Percentiles rank a stretch among this genome's conserved stretches.
These are phyloP conservation scores for Dufourea novaeangliae DNA, from an alignment of 1,140 invertebrate species.

Conservation along the genomic window DNA sequence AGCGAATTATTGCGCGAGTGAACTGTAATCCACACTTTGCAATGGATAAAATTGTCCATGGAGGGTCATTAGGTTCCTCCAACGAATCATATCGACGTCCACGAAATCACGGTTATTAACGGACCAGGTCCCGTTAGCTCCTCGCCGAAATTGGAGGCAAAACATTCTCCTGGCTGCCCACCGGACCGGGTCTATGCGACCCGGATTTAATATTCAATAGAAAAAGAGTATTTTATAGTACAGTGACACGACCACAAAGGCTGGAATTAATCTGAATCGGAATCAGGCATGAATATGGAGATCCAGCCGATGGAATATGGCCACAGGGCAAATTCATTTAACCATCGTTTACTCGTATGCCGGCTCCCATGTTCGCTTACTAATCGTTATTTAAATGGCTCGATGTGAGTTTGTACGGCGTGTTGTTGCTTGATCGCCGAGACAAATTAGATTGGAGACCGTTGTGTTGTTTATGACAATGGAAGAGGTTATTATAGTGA, in stretches of 20 bases:
- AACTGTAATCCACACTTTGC: background rate
- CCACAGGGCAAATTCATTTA: background rate
- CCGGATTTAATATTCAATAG: background rate
- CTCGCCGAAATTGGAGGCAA: background rate
- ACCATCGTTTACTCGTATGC: background rate
- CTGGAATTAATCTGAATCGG: slow-evolving; percentile 2
- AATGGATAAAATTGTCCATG: background rate
- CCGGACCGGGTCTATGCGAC: background rate
- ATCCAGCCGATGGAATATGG: background rate
- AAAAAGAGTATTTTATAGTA: background rate
- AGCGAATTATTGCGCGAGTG: too few relatives aligned
- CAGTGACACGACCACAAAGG: slow-evolving; percentile 5
- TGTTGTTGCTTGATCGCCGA: background rate
- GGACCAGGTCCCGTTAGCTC: too few relatives aligned
- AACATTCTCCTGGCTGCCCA: background rate
- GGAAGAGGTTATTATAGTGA: too few relatives aligned
- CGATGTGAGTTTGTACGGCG: too few relatives aligned
- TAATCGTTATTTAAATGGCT: background rate
- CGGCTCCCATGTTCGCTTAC: background rate
- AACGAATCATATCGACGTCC: background rate
- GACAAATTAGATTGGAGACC: too few relatives aligned
- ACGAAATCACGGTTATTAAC: too few relatives aligned
- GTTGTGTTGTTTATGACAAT: too few relatives aligned
- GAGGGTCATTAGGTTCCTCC: background rate
- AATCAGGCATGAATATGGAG: slow-evolving; percentile 5